Conservation (phyloP, 2,888 invertebrate species). For the Agrotis ipsilon region DNA sequence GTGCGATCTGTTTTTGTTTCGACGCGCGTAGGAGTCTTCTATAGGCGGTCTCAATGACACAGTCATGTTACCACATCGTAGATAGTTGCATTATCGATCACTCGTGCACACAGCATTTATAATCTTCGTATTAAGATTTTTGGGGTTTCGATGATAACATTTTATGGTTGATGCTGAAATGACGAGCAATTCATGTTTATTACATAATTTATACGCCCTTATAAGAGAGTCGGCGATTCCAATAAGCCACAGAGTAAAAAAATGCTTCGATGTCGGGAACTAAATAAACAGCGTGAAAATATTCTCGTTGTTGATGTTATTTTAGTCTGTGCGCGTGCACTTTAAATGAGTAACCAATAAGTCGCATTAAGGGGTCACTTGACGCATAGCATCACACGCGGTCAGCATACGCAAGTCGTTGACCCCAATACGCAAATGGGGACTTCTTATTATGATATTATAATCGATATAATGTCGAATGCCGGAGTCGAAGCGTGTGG, state of each 20-base stretch:
- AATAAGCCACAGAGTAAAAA: slow-evolving; percentile 43
- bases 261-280: slow-evolving; percentile 23
- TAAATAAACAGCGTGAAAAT: slow-evolving; percentile 51
- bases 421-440: slow-evolving; percentile 86
- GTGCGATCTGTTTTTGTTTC: slow-evolving; percentile 82
- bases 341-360: slow-evolving; percentile 89
- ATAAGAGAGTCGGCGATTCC: slow-evolving; percentile 40
- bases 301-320: slow-evolving; percentile 57
- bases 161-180: slow-evolving; percentile 55
- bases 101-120: slow-evolving; percentile 64
- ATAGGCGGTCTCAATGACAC: slow-evolving; percentile 80
- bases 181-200: slow-evolving; percentile 60
- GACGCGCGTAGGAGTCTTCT: slow-evolving; percentile 78
- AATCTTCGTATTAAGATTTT: slow-evolving; percentile 60
- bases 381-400: slow-evolving; percentile 85
- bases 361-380: slow-evolving; percentile 89
- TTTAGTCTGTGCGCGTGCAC: slow-evolving; percentile 78
- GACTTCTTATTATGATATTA: slow-evolving; percentile 75
- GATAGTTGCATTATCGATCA: slow-evolving; percentile 79
- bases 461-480: slow-evolving; percentile 71
- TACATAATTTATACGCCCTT: slow-evolving; percentile 60
- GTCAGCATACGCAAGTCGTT: slow-evolving; percentile 85
- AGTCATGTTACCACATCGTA: slow-evolving; percentile 76
- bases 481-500: slow-evolving; percentile 48
- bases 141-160: slow-evolving; percentile 71